Conservation (phyloP, 2,888 invertebrate species). For the Cheilosia urbana region DNA sequence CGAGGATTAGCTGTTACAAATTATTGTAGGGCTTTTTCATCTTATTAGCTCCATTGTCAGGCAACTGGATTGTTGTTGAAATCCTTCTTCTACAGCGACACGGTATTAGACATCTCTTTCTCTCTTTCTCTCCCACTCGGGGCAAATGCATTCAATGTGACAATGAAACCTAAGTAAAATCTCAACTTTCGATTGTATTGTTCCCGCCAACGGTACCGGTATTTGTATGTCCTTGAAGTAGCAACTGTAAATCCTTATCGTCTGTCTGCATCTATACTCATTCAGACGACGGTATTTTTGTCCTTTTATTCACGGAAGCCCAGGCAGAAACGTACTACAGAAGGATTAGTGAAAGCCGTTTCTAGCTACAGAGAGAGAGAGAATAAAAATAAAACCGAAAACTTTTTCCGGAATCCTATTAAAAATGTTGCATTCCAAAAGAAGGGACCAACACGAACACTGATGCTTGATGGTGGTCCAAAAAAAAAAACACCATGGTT, state of each 20-base stretch:
- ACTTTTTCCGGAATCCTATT: slow-evolving; percentile 64
- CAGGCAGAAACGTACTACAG: slow-evolving; percentile 37
- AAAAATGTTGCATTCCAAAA: slow-evolving; percentile 43
- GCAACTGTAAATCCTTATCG: slow-evolving; percentile 57
- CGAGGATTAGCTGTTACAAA: slow-evolving; percentile 70
- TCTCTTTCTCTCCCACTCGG: slow-evolving; percentile 2
- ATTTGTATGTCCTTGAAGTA: slow-evolving; percentile 42
- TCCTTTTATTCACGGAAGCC: slow-evolving; percentile 37
- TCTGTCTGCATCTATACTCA: slow-evolving; percentile 51
- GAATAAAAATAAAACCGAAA: slow-evolving; percentile 23
- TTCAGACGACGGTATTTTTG: slow-evolving; percentile 41
- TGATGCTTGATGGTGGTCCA: neutral
- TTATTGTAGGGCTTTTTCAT: slow-evolving; percentile 63
- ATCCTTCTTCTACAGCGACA: slow-evolving; percentile 47
- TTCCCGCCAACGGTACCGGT: slow-evolving; percentile 2
- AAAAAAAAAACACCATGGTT: slow-evolving; percentile 20
- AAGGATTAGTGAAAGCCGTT: slow-evolving; percentile 69
- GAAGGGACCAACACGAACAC: neutral
- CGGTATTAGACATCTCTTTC: slow-evolving; percentile 28
- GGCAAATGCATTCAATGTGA: slow-evolving; percentile 58
- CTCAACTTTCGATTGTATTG: slow-evolving; percentile 63
- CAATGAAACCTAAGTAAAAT: slow-evolving; percentile 56
- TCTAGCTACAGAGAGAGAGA: slow-evolving; percentile 13
- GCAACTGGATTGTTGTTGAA: slow-evolving; percentile 64
- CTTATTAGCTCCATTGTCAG: slow-evolving; percentile 71